Percentiles rank a stretch among this genome's conserved stretches.
phyloP scores from a whole-genome alignment of 1,140 invertebrate genomes.

The Euura saliciscinereae region DNA sequence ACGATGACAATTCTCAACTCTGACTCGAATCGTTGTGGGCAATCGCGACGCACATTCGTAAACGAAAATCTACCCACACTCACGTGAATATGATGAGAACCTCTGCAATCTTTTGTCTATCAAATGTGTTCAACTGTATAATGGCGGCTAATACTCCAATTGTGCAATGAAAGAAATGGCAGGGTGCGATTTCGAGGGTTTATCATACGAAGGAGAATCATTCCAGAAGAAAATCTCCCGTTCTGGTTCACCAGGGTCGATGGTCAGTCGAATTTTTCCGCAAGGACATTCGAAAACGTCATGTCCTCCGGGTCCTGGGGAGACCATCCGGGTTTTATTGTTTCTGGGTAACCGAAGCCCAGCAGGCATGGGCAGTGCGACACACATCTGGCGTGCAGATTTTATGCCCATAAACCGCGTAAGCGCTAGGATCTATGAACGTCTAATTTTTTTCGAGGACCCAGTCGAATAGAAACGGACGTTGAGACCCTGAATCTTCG shows the following conservation, averaged over 20 bases:
- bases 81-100: conserved; percentile 35
- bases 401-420: not conserved
- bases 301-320: not conserved
- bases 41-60: too few relatives aligned
- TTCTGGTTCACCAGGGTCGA: not conserved
- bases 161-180: conserved; percentile 50
- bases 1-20: too few relatives aligned
- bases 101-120: conserved; percentile 53
- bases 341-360: not conserved
- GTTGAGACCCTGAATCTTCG: not conserved
- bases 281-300: not conserved
- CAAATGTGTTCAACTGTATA: conserved; percentile 52
- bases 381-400: not conserved
- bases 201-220: not conserved
- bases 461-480: not conserved
- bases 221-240: too few relatives aligned
- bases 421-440: not conserved
- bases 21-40: too few relatives aligned
- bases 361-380: not conserved
- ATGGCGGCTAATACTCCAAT: conserved; percentile 53
- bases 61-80: too few relatives aligned
- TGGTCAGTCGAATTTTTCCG: not conserved
- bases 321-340: not conserved
- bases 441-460: not conserved
- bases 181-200: conserved; percentile 37